Base-by-base conservation (phyloP, 1,140 invertebrate genomes). In the Nephila pilipes region DNA sequence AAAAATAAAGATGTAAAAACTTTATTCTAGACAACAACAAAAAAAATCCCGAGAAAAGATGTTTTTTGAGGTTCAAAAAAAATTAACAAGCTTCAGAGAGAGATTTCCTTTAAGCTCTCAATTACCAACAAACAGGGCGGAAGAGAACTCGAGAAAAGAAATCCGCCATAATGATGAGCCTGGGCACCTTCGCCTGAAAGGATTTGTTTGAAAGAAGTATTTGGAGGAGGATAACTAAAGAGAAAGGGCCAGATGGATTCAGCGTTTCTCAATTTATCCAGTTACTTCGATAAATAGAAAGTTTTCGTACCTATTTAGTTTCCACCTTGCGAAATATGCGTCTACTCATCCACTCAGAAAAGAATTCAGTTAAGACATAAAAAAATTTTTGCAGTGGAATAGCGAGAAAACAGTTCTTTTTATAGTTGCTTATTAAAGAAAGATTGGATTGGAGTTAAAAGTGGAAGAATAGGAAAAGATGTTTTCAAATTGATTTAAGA, bases 231-330 rank as follows among this genome's bases (percentile, higher is more conserved):
- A 12, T 3, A 18, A 75, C 14, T 25, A 36, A 46, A 46, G 12
- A 6, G 6, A 38, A 20, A 32, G 29, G 14, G 25, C 2, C 0
- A 75, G 29, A 29, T 32, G 29, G 29, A 36, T 75, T 18, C 29
- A 32, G 18, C 69, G 69, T 36, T 25, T 65, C 69, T 36, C 69
- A 18, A 32, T 75, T 75, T 36, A 36, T 75, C 69, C 69, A 75
- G 36, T 75, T 75, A 75, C 65, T 32, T 6, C 69, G 16, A 75
- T 75, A 75, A 65, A 65, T 65, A 29, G 63, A 65, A 36, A 75
- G 69, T 32, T 25, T 18, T 36, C 69, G 12, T 36, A 16, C 69
- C 14, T 16, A 8, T 20, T 75, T 20, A 36, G 69, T 36, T 5
- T 75, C 18, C 16, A 75, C 69, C 14, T 29, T 5, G 5, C 29